Evolutionary conservation across 2,888 invertebrate species (phyloP).

Genomic region (Argyresthia albistria): DNA sequence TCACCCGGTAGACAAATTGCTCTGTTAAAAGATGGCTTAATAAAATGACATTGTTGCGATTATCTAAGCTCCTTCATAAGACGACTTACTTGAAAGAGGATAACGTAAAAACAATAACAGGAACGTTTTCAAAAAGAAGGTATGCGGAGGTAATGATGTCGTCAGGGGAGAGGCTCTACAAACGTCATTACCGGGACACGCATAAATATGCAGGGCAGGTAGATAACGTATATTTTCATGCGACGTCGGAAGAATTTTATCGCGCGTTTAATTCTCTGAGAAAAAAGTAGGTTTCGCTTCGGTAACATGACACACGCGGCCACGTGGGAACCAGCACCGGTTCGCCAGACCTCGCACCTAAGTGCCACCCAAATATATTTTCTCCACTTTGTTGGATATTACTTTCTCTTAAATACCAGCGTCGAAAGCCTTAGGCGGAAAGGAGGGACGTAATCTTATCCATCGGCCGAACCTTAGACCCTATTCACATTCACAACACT

Average conservation of each 20-base stretch:
- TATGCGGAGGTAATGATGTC: slow-evolving; percentile 46
- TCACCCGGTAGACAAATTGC: slow-evolving; percentile 29
- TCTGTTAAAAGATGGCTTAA: slow-evolving; percentile 15
- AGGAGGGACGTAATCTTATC: slow-evolving; percentile 54
- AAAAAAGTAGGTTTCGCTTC: slow-evolving; percentile 53
- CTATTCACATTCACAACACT: too few relatives aligned
- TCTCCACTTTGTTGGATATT: slow-evolving; percentile 59
- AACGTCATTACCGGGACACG: slow-evolving; percentile 67
- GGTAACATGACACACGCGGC: slow-evolving; percentile 55
- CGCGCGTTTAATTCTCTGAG: slow-evolving; percentile 68
- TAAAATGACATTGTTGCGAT: slow-evolving; percentile 8
- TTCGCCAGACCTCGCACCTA: slow-evolving; percentile 45
- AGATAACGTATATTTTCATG: slow-evolving; percentile 68
- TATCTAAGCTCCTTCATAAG: background rate
- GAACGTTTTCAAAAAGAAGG: background rate
- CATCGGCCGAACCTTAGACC: slow-evolving; percentile 35
- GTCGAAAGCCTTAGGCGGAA: slow-evolving; percentile 39
- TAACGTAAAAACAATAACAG: slow-evolving; percentile 1
- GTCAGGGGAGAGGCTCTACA: slow-evolving; percentile 48
- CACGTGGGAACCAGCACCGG: slow-evolving; percentile 62
- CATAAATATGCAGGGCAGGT: slow-evolving; percentile 72
- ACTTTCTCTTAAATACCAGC: slow-evolving; percentile 53
- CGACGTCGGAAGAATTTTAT: slow-evolving; percentile 72
- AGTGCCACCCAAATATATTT: slow-evolving; percentile 62
- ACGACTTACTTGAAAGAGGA: background rate